Conservation (phyloP, 2,113 vertebrate species). For the Etheostoma spectabile region DNA sequence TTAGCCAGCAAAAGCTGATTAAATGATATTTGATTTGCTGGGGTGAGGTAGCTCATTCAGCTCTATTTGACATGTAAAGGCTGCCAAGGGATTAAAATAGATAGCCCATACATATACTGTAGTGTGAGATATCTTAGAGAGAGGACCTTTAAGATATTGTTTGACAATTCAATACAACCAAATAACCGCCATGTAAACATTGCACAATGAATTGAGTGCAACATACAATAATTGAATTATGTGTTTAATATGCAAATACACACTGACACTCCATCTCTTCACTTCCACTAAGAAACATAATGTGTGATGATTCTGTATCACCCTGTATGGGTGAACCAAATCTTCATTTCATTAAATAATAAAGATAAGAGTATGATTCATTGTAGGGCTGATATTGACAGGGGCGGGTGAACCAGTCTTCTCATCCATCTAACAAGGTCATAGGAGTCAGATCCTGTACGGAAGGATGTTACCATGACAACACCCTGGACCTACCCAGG, state of each 20-base stretch:
- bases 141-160: background rate
- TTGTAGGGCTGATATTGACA: slow-evolving; percentile 6
- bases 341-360: slow-evolving; percentile 12
- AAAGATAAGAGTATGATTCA: slow-evolving; percentile 13
- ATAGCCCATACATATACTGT: background rate
- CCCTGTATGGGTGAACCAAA: slow-evolving; percentile 8
- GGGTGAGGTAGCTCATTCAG: background rate
- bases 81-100: background rate
- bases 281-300: background rate
- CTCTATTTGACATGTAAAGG: background rate
- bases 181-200: background rate
- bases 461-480: slow-evolving; percentile 62
- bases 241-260: background rate
- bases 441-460: slow-evolving; percentile 62
- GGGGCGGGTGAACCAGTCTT: slow-evolving; percentile 22
- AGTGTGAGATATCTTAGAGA: background rate
- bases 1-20: background rate
- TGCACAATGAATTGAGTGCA: background rate
- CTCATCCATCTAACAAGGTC: slow-evolving; percentile 49
- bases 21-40: background rate
- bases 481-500: slow-evolving; percentile 39
- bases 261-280: background rate
- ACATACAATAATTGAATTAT: background rate
- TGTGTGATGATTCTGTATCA: slow-evolving; percentile 4
- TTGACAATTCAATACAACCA: slow-evolving; percentile 12